Evolutionary conservation across 2,797 vertebrate genomes (phyloP).

Genomic region (Anguilla pacifica): DNA sequence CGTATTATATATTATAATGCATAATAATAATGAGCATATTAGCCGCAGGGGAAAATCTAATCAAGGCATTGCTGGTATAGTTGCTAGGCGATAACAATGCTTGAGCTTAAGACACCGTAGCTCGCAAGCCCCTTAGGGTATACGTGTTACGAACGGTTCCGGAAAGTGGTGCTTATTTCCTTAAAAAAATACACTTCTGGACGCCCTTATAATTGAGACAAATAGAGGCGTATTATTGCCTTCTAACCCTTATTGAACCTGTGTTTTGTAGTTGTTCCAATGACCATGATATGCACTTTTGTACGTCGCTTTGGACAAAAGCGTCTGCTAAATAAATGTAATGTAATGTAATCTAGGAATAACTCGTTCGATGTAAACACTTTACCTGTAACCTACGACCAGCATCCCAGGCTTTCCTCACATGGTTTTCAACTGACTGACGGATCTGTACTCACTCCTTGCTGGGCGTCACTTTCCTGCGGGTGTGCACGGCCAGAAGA

Average conservation of each 20-base stretch:
- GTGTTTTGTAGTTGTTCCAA: too few relatives aligned
- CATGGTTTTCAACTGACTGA: conserved; percentile 36
- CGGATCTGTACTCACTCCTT: background rate
- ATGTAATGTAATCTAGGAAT: conserved; percentile 26
- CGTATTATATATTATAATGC: background rate
- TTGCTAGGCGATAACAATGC: background rate
- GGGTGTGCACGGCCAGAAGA: background rate
- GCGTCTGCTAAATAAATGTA: too few relatives aligned
- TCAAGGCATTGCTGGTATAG: background rate
- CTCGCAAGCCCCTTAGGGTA: background rate
- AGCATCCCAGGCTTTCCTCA: conserved; percentile 23
- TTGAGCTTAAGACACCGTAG: background rate
- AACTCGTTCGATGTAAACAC: conserved; percentile 32
- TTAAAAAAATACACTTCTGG: background rate
- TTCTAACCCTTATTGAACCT: too few relatives aligned
- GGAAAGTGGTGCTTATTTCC: conserved; percentile 4
- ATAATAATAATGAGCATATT: background rate
- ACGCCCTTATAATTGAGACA: conserved; percentile 9
- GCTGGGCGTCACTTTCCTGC: conserved; percentile 10
- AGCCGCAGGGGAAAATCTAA: background rate
- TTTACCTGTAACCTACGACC: conserved; percentile 6
- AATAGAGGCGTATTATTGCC: conserved; percentile 3
- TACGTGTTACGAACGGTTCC: background rate
- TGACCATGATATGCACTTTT: too few relatives aligned
- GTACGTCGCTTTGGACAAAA: too few relatives aligned